Conservation (phyloP, 2,113 vertebrate genomes). For the Zosterops lateralis region DNA sequence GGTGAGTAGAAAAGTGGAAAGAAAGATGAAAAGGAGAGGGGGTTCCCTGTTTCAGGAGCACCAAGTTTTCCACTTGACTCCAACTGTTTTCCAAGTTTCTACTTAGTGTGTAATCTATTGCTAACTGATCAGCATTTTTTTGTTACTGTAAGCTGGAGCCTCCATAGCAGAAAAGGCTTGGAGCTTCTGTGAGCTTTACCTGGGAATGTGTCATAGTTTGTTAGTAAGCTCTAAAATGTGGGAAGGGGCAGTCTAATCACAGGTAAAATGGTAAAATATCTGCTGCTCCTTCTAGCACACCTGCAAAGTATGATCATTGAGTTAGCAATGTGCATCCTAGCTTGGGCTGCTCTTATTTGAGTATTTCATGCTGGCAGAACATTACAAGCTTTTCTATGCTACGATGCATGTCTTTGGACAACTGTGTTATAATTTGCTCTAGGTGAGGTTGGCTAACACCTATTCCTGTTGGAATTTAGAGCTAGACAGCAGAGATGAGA, state of each 20-base stretch:
- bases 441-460: not conserved
- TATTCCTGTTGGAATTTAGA: slow-evolving; percentile 60
- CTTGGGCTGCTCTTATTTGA: not conserved
- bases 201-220: not conserved
- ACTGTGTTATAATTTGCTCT: not conserved
- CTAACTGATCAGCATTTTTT: not conserved
- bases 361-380: not conserved
- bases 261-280: not conserved
- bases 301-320: not conserved
- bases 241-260: not conserved
- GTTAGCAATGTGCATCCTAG: not conserved
- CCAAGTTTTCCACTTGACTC: not conserved
- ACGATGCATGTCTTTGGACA: not conserved
- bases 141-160: not conserved
- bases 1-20: not conserved
- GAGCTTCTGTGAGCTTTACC: not conserved
- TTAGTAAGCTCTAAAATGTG: not conserved
- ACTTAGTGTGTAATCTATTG: not conserved
- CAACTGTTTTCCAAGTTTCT: not conserved
- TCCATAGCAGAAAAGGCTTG: not conserved
- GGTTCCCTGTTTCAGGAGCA: not conserved
- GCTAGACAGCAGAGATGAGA: slow-evolving; percentile 77
- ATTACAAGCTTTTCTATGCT: not conserved
- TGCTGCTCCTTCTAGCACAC: not conserved
- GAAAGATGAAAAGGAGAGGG: not conserved